Evolutionary conservation across 2,888 invertebrate genomes (phyloP).

Genomic region (Eristalinus aeneus): DNA sequence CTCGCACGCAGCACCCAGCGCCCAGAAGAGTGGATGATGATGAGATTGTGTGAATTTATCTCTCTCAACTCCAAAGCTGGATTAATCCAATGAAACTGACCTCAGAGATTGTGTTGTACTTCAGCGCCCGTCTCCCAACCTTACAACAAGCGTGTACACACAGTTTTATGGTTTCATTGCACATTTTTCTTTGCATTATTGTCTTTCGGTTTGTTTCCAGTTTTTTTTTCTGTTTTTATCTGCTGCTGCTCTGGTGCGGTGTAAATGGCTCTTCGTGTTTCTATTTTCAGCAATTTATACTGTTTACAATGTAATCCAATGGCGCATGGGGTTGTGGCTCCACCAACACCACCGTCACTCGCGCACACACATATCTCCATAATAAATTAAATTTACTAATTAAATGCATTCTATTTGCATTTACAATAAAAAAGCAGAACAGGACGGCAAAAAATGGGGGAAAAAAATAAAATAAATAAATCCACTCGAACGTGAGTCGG

Average conservation of each 20-base stretch:
- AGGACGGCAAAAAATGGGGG: background rate
- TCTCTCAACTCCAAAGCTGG: slow-evolving; percentile 26
- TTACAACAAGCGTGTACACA: background rate
- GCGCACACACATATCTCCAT: background rate
- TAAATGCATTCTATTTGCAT: slow-evolving; percentile 30
- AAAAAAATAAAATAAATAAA: background rate
- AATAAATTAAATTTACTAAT: slow-evolving; percentile 26
- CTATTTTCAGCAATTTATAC: slow-evolving; percentile 5
- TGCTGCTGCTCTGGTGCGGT: slow-evolving; percentile 12
- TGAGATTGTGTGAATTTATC: slow-evolving; percentile 5
- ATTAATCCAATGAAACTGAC: slow-evolving; percentile 62
- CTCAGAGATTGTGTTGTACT: slow-evolving; percentile 40
- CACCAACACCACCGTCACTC: background rate
- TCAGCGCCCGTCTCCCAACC: background rate
- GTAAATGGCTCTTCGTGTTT: background rate
- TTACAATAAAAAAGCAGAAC: background rate
- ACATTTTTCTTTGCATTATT: slow-evolving; percentile 39
- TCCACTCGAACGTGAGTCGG: background rate
- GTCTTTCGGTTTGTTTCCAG: background rate
- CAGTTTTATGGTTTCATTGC: slow-evolving; percentile 56
- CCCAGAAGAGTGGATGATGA: background rate
- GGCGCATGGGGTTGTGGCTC: background rate
- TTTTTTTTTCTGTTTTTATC: background rate
- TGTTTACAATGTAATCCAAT: slow-evolving; percentile 2
- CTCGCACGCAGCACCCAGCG: too few species aligned